Evolutionary conservation across 2,113 vertebrate species (phyloP).

Genomic region (Rhabdornis inornatus): DNA sequence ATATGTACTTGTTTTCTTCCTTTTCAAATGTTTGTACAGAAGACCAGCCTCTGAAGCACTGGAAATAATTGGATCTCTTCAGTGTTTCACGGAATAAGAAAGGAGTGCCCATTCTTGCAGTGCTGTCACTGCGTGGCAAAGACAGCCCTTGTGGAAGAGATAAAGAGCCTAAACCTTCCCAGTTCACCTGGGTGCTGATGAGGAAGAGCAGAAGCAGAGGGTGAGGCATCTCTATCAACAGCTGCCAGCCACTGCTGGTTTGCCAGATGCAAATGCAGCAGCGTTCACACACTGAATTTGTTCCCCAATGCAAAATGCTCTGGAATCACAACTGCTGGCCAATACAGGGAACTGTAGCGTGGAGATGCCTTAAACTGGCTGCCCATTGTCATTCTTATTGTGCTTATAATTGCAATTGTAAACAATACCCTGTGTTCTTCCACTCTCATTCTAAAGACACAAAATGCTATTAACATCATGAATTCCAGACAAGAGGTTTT

Average conservation of each 20-base stretch:
- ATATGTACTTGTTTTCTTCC: not conserved
- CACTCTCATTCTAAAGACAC: not conserved
- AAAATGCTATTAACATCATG: not conserved
- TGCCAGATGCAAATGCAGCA: conserved; percentile 15
- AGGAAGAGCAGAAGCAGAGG: conserved; percentile 38
- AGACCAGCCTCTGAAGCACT: not conserved
- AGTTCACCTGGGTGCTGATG: not conserved
- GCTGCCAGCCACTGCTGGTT: conserved; percentile 10
- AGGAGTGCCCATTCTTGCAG: not conserved
- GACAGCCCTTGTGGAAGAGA: conserved; percentile 37
- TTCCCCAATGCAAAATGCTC: not conserved
- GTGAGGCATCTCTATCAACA: conserved; percentile 55
- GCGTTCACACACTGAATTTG: not conserved
- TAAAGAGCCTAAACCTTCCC: not conserved
- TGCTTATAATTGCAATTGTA: conserved; percentile 18
- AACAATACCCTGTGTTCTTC: not conserved
- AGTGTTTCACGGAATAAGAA: not conserved
- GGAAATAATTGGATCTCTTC: conserved; percentile 45
- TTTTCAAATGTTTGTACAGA: conserved; percentile 16
- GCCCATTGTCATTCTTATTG: conserved; percentile 15
- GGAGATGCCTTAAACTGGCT: not conserved
- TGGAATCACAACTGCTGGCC: conserved; percentile 46
- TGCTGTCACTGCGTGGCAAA: not conserved
- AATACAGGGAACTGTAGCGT: not conserved
- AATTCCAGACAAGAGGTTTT: not conserved